Evolutionary conservation across 2,888 invertebrate species (phyloP).

Genomic region (Cosmia trapezina): DNA sequence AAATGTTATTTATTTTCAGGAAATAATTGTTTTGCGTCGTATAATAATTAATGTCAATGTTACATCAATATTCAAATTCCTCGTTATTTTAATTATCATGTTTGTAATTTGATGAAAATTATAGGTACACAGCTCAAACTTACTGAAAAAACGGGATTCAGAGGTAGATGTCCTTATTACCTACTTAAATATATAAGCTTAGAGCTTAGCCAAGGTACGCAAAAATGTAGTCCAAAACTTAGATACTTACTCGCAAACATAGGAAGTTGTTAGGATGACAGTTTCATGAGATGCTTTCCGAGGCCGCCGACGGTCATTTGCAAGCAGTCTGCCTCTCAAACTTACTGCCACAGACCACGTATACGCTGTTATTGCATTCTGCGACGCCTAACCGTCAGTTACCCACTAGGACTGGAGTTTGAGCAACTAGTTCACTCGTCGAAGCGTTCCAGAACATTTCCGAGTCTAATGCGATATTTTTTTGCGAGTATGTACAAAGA

Average conservation of each 20-base stretch:
- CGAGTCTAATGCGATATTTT: neutral
- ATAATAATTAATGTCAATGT: neutral
- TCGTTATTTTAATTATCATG: neutral
- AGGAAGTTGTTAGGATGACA: slow-evolving; percentile 67
- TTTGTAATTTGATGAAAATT: neutral
- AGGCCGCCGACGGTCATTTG: slow-evolving; percentile 66
- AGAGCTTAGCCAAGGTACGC: slow-evolving; percentile 26
- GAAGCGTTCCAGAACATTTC: slow-evolving; percentile 24
- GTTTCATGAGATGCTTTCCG: slow-evolving; percentile 69
- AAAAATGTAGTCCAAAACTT: slow-evolving; percentile 53
- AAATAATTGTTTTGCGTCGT: neutral
- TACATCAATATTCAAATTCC: neutral
- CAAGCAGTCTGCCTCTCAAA: slow-evolving; percentile 53
- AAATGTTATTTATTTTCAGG: neutral
- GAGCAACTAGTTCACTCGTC: slow-evolving; percentile 41
- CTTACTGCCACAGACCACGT: slow-evolving; percentile 52
- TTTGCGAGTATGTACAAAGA: neutral
- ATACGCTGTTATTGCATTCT: slow-evolving; percentile 62
- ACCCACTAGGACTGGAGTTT: slow-evolving; percentile 42
- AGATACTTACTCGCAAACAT: slow-evolving; percentile 30
- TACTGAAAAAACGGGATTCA: neutral
- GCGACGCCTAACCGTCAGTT: slow-evolving; percentile 58
- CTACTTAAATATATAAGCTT: neutral
- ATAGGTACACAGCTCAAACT: neutral
- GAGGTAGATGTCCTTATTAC: neutral